phyloP scores from a whole-genome alignment of 1,140 invertebrate genomes.

The Zaprionus lachaisei region DNA sequence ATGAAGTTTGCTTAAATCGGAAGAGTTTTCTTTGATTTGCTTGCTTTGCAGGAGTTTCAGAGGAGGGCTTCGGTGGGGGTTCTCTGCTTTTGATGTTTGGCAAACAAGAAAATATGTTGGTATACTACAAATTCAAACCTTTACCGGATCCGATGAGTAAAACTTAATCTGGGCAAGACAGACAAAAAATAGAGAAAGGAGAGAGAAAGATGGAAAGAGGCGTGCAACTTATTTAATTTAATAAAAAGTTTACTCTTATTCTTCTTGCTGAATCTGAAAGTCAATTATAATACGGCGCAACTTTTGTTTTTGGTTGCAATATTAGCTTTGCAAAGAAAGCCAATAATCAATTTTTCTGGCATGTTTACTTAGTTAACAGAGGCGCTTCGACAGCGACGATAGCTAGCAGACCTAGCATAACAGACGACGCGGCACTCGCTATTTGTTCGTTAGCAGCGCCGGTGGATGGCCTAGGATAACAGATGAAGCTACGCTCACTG shows the following conservation, averaged over 20 bases:
- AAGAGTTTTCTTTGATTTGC: constrained; percentile 47
- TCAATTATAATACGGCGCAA: constrained; percentile 41
- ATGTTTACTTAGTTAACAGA: constrained; percentile 49
- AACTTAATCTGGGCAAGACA: not conserved
- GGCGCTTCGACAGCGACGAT: constrained; percentile 7
- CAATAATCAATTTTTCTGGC: constrained; percentile 57
- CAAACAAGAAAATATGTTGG: constrained; percentile 35
- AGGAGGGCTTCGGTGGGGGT: not conserved
- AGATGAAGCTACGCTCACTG: constrained; percentile 11
- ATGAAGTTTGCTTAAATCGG: constrained; percentile 40
- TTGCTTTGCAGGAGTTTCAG: not conserved
- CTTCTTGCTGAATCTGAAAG: constrained; percentile 25
- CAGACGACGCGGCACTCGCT: constrained; percentile 17
- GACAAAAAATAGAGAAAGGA: not conserved
- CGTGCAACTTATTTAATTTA: constrained; percentile 55
- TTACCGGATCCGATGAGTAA: constrained; percentile 1
- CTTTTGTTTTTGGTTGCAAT: constrained; percentile 21
- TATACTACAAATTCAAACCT: constrained; percentile 22
- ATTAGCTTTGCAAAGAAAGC: constrained; percentile 33
- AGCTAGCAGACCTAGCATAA: constrained; percentile 16
- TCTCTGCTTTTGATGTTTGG: constrained; percentile 18
- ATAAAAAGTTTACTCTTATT: constrained; percentile 58
- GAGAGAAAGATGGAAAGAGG: not conserved
- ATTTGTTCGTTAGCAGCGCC: constrained; percentile 41
- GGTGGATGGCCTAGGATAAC: constrained; percentile 1